Conservation (phyloP, 2,888 invertebrate species). For the Ormyrus thymus region DNA sequence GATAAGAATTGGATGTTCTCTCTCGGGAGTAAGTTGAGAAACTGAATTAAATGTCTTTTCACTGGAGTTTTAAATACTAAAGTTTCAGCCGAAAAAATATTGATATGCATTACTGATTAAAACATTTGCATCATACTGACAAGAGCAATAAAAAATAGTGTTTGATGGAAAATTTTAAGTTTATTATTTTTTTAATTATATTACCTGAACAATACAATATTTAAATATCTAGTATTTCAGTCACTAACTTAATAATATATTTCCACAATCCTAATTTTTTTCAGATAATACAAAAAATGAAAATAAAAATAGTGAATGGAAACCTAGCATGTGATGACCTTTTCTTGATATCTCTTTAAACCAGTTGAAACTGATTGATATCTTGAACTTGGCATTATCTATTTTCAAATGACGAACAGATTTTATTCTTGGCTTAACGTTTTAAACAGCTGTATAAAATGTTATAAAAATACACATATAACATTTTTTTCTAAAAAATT, state of each 20-base stretch:
- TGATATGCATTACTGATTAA: constrained; percentile 14
- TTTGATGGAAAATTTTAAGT: no score
- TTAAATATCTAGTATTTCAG: no score
- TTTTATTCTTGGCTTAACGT: constrained; percentile 1
- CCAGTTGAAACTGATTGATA: constrained; percentile 28
- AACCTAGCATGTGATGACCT: constrained; percentile 33
- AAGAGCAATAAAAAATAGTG: background rate
- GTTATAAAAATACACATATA: background rate
- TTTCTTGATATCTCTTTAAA: constrained; percentile 21
- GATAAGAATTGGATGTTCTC: background rate
- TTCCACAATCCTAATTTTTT: constrained; percentile 6
- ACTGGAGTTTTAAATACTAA: constrained; percentile 26
- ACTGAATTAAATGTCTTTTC: constrained; percentile 13
- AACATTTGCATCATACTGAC: constrained; percentile 27
- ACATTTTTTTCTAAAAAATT: background rate
- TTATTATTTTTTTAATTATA: no score
- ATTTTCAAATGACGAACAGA: background rate
- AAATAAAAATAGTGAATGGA: constrained; percentile 21
- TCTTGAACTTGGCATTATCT: background rate
- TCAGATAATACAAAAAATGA: background rate
- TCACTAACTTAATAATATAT: background rate
- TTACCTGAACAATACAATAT: no score
- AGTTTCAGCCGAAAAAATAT: background rate
- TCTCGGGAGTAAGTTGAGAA: background rate
- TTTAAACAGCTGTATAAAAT: background rate